Base-by-base conservation (phyloP, 2,113 vertebrate genomes). In the Ageneiosus marmoratus region DNA sequence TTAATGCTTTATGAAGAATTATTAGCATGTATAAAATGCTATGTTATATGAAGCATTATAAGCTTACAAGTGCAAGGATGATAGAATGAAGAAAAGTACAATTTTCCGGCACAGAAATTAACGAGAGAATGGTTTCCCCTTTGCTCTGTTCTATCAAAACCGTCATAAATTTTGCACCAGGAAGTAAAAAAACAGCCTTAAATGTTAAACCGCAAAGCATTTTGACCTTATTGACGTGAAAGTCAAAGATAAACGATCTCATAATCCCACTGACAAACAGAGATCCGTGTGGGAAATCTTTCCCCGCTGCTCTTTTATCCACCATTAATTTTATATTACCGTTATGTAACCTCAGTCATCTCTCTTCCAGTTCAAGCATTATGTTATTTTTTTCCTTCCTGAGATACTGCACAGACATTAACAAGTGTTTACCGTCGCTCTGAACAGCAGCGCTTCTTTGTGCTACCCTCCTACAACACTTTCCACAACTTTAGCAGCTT, bases 401-500 rank as follows among this genome's bases (percentile, higher is more conserved):
- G 5, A 16, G 51, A 22, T 32, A 32, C 5, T 32, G 50, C 51
- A 1, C 73, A 44, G 48, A 67, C 44, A 81, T 83, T 60, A 24
- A 56, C 62, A 72, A 76, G 74, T 83, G 70, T 67, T 69, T 34
- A 78, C 37, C 65, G 48, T 32, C 44, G 53, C 73, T 79, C 76
- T 16, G 44, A 60, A 70, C 51, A 56, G 50, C 29, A 48, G 24
- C 12, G 58, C 20, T 24, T 53, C 63, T 82, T 50, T 20, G 50
- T 62, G 46, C 63, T 22, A 63, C 44, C 22, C 56, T 27, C 62
- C 80, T 70, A 20, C 34, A 56, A n/a, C 24, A 6, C 46, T 51
- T 73, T 48, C 13, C 70, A 55, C 46, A 48, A 80, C 83, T 83
- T 86, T 86, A 89, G 85, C 85, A 86, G 85, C 84, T 77, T 86